phyloP scores from a whole-genome alignment of 2,797 vertebrate species.

The Paedocypris micromegethes region DNA sequence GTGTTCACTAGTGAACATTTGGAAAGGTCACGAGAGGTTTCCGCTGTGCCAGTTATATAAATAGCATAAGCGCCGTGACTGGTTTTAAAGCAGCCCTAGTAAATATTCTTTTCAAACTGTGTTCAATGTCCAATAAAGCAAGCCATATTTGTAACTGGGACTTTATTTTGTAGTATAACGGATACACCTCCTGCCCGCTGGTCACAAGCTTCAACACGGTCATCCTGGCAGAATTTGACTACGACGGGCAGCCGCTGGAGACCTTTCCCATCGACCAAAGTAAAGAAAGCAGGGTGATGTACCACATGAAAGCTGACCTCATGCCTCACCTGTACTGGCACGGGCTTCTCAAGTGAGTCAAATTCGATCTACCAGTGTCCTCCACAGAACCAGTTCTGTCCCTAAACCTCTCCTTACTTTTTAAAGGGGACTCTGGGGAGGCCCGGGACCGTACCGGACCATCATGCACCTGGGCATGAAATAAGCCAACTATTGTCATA shows the following conservation, averaged over 20 bases:
- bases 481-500: conserved; percentile 51
- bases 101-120: no score
- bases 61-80: no score
- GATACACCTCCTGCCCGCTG: conserved; percentile 93
- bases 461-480: conserved; percentile 87
- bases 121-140: no score
- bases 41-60: no score
- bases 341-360: conserved; percentile 80
- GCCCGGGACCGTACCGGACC: conserved; percentile 84
- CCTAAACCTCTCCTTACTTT: conserved; percentile 24
- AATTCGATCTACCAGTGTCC: background rate
- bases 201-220: conserved; percentile 88
- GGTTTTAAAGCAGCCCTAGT: no score
- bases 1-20: no score
- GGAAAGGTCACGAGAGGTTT: no score
- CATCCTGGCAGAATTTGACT: conserved; percentile 94
- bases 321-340: conserved; percentile 97
- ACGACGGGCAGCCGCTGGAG: conserved; percentile 80
- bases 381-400: background rate
- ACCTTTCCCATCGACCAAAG: conserved; percentile 94
- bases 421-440: conserved; percentile 88
- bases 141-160: background rate
- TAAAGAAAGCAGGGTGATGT: conserved; percentile 87
- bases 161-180: conserved; percentile 79
- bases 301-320: conserved; percentile 88